Evolutionary conservation across 2,888 invertebrate species (phyloP).

Genomic region (Sericinus montela): DNA sequence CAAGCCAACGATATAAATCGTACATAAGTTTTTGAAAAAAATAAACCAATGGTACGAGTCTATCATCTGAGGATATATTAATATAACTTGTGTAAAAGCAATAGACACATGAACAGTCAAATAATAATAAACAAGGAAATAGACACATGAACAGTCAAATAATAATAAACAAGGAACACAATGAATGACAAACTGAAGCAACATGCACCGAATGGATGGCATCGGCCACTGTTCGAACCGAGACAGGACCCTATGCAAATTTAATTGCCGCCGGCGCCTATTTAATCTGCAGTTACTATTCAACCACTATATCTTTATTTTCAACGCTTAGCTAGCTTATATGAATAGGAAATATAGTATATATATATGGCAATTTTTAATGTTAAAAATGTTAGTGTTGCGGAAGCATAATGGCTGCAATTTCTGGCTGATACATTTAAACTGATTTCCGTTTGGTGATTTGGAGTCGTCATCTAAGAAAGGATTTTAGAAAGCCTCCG

Average conservation of each 20-base stretch:
- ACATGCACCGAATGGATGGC: slow-evolving; percentile 6
- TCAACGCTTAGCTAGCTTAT: slow-evolving; percentile 1
- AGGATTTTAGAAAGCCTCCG: too few species aligned
- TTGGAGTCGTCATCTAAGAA: too few species aligned
- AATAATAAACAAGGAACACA: slow-evolving; percentile 6
- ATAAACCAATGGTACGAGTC: too few species aligned
- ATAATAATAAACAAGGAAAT: not conserved
- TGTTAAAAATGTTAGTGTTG: too few species aligned
- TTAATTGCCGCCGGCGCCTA: slow-evolving; percentile 15
- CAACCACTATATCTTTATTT: slow-evolving; percentile 16
- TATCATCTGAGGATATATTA: too few species aligned
- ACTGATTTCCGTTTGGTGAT: too few species aligned
- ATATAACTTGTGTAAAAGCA: too few species aligned
- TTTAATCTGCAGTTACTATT: slow-evolving; percentile 17
- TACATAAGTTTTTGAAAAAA: too few species aligned
- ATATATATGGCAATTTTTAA: too few species aligned
- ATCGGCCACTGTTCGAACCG: slow-evolving; percentile 1
- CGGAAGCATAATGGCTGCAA: too few species aligned
- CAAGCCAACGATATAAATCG: too few species aligned
- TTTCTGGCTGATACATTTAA: too few species aligned
- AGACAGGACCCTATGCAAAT: slow-evolving; percentile 20
- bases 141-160: not conserved
- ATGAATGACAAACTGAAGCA: slow-evolving; percentile 8
- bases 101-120: not conserved
- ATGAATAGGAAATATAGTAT: not conserved